Evolutionary conservation across 2,113 vertebrate species (phyloP), one percentile per base, ranked within the genome.

Genomic region (Smithornis capensis): DNA sequence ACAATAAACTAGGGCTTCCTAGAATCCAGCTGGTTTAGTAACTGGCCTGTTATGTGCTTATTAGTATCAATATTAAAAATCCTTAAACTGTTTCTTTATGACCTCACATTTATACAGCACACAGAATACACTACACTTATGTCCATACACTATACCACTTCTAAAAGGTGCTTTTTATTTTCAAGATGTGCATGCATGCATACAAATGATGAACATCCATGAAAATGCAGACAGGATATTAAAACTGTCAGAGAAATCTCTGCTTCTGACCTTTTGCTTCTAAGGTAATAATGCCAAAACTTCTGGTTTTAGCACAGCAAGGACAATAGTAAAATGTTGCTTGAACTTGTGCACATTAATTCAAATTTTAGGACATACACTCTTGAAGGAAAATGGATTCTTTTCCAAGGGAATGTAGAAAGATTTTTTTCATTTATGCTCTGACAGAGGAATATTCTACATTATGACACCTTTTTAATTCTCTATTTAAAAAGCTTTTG

Each of bases 401-500:
- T 91, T 93, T 91, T 93, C 64, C 68, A 63, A 74, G 42, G 29
- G 22, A 44, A 17, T 52, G 2, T 49, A 76, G 37, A 74, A 65
- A 88, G 71, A 77, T 53, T 68, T 81, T 68, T 81, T 57, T 74
- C 11, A 79, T 86, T 86, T 90, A 22, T 83, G 40, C 49, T 75
- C 56, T 73, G 77, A 59, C 25, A 87, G 40, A 83, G 59, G 31
- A 91, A 75, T 80, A 93, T 45, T 75, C 55, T 83, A 78, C 75
- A 67, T 3, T 7, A 74, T 57, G 69, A 67, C 59, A 91, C 28
- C 22, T 73, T 91, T 92, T 75, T 25, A 97, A 90, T 93, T 91
- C 79, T 74, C 50, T 74, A 8, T 40, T 94, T 90, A 47, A 81
- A 86, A 92, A 89, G 35, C 55, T 93, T 95, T 81, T 76, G 21